These are phyloP conservation scores for Oncopodura yosiiana DNA, from an alignment of 1,140 invertebrate species.

Conservation along the genomic window DNA sequence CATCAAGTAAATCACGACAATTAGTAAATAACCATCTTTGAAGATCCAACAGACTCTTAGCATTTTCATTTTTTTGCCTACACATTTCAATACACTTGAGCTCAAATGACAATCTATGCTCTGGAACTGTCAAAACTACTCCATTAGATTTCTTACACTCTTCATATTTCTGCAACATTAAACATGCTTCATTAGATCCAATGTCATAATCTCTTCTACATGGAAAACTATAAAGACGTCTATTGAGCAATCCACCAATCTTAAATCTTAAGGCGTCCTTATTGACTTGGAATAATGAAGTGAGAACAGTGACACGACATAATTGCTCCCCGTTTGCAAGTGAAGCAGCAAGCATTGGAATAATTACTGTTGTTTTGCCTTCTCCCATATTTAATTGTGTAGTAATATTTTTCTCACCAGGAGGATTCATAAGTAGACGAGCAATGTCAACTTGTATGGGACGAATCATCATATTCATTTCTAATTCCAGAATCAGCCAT, in stretches of 20 bases:
- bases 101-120: constrained; percentile 17
- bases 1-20: constrained; percentile 18
- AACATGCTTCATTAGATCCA: no score
- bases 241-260: constrained; percentile 20
- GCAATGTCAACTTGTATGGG: constrained; percentile 15
- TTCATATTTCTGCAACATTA: not conserved
- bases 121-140: constrained; percentile 18
- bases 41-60: not conserved
- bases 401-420: not conserved
- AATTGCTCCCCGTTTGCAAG: constrained; percentile 11
- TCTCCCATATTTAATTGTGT: constrained; percentile 30
- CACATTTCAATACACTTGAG: constrained; percentile 12
- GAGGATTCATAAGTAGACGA: constrained; percentile 11
- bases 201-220: constrained; percentile 18
- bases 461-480: constrained; percentile 15
- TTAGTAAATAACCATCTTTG: not conserved
- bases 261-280: not conserved
- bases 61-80: not conserved
- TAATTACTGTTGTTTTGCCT: constrained; percentile 21
- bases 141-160: constrained; percentile 11
- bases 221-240: constrained; percentile 16
- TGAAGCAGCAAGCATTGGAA: constrained; percentile 7
- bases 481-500: constrained; percentile 24
- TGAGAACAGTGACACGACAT: constrained; percentile 20
- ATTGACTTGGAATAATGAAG: constrained; percentile 16